A percentile compares a stretch with the other conserved stretches of the same genome.
These are phyloP conservation scores for Tachyglossus aculeatus DNA, from an alignment of 2,797 vertebrate species.

Conservation along the genomic window DNA sequence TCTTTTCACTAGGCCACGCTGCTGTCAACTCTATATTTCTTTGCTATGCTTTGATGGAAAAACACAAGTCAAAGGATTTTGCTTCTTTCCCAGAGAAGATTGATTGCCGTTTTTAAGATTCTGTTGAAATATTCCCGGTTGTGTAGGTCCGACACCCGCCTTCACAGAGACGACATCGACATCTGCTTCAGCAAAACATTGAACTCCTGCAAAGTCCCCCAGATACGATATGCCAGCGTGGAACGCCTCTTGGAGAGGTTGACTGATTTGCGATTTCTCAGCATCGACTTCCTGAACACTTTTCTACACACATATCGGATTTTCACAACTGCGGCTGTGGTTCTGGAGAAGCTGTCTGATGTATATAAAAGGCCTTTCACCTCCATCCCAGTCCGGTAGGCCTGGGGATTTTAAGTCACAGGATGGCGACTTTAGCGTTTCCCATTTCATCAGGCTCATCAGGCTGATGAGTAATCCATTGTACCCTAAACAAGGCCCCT, in stretches of 20 bases:
- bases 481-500: no score
- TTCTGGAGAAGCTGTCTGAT: conserved; percentile 94
- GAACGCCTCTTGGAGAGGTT: conserved; percentile 94
- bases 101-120: no score
- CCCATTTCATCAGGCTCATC: neutral
- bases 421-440: neutral
- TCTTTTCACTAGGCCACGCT: no score
- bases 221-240: conserved; percentile 96
- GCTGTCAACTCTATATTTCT: no score
- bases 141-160: conserved; percentile 91
- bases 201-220: conserved; percentile 99
- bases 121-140: conserved; percentile 7
- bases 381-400: conserved; percentile 93
- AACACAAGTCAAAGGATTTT: no score
- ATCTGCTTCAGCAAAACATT: conserved; percentile 99
- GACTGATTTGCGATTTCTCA: conserved; percentile 95
- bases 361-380: conserved; percentile 97
- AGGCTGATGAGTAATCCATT: neutral
- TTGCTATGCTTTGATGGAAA: no score
- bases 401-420: fast-evolving
- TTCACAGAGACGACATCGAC: conserved; percentile 96
- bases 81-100: no score
- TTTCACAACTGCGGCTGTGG: conserved; percentile 90
- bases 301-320: conserved; percentile 98
- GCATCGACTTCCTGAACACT: conserved; percentile 98